phyloP scores from a whole-genome alignment of 2,888 invertebrate species.

The Stenotaenia linearis region DNA sequence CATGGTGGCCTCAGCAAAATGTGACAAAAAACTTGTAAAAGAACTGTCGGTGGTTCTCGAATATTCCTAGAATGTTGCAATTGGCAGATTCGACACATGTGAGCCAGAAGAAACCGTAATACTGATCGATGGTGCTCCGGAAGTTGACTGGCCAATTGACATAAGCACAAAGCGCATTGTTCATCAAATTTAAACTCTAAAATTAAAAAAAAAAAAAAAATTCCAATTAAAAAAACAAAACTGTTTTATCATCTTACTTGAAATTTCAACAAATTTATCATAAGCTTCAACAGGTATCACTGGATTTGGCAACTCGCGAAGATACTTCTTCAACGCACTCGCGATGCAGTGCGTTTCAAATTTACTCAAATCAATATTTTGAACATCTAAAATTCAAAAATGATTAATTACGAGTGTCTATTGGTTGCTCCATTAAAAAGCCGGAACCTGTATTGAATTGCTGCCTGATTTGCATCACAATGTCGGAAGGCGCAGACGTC shows the following conservation, averaged over 20 bases:
- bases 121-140: constrained; percentile 61
- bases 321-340: constrained; percentile 62
- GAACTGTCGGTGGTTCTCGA: constrained; percentile 60
- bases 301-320: constrained; percentile 67
- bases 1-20: constrained; percentile 68
- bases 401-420: too few relatives aligned
- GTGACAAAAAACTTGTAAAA: constrained; percentile 66
- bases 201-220: background rate
- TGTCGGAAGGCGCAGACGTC: constrained; percentile 57
- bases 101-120: constrained; percentile 61
- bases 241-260: constrained; percentile 45
- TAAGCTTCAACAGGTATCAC: constrained; percentile 69
- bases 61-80: constrained; percentile 60
- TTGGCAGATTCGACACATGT: constrained; percentile 64
- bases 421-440: too few relatives aligned
- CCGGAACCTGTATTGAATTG: constrained; percentile 42
- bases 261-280: constrained; percentile 59
- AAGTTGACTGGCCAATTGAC: constrained; percentile 56
- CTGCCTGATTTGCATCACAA: constrained; percentile 55
- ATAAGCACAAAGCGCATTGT: constrained; percentile 54
- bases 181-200: constrained; percentile 50
- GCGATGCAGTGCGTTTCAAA: constrained; percentile 56
- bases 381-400: constrained; percentile 37
- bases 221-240: background rate
- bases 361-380: constrained; percentile 49